Evolutionary conservation across 2,113 vertebrate species (phyloP).

Genomic region (Phalacrocorax brasilianus): DNA sequence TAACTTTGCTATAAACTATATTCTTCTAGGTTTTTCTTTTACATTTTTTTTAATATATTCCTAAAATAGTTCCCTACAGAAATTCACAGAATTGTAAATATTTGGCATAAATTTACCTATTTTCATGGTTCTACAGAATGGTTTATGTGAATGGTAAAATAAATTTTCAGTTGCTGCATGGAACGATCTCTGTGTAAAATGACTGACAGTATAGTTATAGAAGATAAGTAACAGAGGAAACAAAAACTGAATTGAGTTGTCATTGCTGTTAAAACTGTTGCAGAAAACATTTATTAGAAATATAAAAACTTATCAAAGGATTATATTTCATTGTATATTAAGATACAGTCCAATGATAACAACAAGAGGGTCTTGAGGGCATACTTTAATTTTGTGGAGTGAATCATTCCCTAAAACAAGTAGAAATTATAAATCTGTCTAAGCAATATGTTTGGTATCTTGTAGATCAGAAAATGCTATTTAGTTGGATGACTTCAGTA

Average conservation of each 20-base stretch:
- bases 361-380: not conserved
- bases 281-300: not conserved
- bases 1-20: not conserved
- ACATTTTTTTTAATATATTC: not conserved
- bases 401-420: not conserved
- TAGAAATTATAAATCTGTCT: not conserved
- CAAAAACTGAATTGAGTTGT: not conserved
- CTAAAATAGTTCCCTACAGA: not conserved
- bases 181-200: not conserved
- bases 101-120: not conserved
- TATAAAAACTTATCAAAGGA: not conserved
- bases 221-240: not conserved
- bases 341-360: not conserved
- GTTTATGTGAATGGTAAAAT: not conserved
- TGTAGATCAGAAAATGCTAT: not conserved
- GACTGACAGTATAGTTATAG: not conserved
- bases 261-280: not conserved
- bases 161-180: not conserved
- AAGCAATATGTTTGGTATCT: not conserved
- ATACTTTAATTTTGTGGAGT: not conserved
- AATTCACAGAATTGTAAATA: not conserved
- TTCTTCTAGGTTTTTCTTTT: not conserved
- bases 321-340: not conserved
- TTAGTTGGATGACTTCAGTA: not conserved
- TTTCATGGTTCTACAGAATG: not conserved